Evolutionary conservation across 2,113 vertebrate species (phyloP).

Genomic region (Nibea albiflora): DNA sequence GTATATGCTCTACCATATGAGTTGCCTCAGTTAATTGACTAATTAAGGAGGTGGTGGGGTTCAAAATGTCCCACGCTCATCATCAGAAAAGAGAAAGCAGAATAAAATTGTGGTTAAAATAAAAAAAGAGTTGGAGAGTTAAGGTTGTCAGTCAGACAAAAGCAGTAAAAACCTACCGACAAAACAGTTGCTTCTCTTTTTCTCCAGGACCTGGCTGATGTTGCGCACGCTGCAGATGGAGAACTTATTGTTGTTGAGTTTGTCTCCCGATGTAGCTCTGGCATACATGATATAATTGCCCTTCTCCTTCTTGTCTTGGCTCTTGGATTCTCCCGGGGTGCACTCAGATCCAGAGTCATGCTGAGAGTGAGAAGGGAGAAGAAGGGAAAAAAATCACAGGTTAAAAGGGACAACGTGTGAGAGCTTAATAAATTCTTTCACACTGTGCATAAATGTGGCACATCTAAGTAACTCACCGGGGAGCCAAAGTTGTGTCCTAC

Average conservation of each 20-base stretch:
- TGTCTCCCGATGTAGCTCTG: constrained; percentile 97
- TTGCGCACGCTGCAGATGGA: constrained; percentile 96
- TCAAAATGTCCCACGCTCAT: not conserved
- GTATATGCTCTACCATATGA: no score
- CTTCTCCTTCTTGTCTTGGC: constrained; percentile 96
- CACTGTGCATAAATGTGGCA: constrained; percentile 12
- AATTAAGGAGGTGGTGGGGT: not conserved
- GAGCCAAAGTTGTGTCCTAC: constrained; percentile 99
- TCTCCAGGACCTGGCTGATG: constrained; percentile 99
- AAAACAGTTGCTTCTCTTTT: constrained; percentile 96
- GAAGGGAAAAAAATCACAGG: constrained; percentile 2
- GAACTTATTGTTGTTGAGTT: constrained; percentile 99
- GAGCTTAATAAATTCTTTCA: constrained; percentile 25
- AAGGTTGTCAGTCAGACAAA: not conserved
- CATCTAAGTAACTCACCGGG: constrained; percentile 89
- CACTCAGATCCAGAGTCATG: constrained; percentile 99
- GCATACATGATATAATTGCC: constrained; percentile 99
- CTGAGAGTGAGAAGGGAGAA: constrained; percentile 72
- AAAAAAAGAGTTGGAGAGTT: not conserved
- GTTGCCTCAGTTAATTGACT: not conserved
- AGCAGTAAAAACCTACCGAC: constrained; percentile 89
- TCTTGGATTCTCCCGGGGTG: constrained; percentile 97
- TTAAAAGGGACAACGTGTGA: constrained; percentile 32
- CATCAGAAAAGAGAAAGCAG: not conserved
- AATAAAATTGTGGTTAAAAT: not conserved